Evolutionary conservation across 2,888 invertebrate species (phyloP), one percentile per base, ranked within the genome.

Genomic region (Lepidonotus clava): DNA sequence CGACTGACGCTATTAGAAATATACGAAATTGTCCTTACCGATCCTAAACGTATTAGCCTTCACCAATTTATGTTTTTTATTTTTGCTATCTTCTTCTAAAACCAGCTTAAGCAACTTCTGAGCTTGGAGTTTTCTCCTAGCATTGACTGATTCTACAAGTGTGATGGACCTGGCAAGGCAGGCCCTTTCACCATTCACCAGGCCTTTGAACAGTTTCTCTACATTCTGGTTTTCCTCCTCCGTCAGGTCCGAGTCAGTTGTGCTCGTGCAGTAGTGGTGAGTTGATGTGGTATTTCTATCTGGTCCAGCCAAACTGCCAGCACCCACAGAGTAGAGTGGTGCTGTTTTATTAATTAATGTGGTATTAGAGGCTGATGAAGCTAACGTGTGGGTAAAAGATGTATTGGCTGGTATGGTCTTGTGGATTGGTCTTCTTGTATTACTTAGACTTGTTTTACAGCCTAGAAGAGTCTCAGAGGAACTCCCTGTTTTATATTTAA

Each of bases 131-230:
- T 93, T 93, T 90, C 95, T 95, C 51, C 87, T 88, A 21, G 92
- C 92, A 91, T 95, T 93, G 18, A 91, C 91, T 1, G 95, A 95
- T 89, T 95, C 95, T 14, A 95, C 94, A 1, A 95, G 91, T 41
- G 95, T 95, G 86, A 95, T 95, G 1, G 94, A 92, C 88, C 93
- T 92, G 8, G 95, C 95, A 66, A 95, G 91, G 83, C 92, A 90
- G 0, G 94, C 93, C 76, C 95, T 89, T 1, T 94, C 90, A 0
- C 94, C 91, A 18, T 88, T 86, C 28, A 90, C 87, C 14, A 94
- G 86, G 11, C 92, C 92, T 24, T 88, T 24, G 86, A 89, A 92
- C 11, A 93, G 86, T 21, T 86, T 76, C 41, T 90, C 66, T 18
- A 93, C 90, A 14, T 84, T 41, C 4, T 87, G 88, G 53, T 91